Base-by-base conservation (phyloP, 2,797 vertebrate genomes). In the Anisognathus igniventris region DNA sequence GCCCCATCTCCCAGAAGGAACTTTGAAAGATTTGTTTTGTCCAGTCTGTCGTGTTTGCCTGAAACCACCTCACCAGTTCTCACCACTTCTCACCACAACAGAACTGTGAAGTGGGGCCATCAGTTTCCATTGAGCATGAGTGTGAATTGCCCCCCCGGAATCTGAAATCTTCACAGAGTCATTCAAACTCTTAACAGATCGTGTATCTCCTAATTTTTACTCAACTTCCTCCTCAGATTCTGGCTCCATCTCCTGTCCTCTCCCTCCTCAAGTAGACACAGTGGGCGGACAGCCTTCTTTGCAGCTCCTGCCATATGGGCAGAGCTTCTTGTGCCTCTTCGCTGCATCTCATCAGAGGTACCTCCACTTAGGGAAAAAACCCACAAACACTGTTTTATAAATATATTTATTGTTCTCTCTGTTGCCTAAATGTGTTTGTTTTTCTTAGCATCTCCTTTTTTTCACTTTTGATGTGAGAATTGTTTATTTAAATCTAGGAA, bases 91-190 rank as follows among this genome's bases (percentile, higher is more conserved):
- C 14, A 35, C 21, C 7, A 14, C 11, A 23, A 19, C 11, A 48
- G 28, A 83, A 6, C 14, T 17, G 0, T 58, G 50, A 47, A 77
- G 6, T 15, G 45, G 4, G 9, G 9, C 22, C 5, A 27, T 6
- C 13, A 22, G 7, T 58, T 87, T 30, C 37, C 19, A 18, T 16
- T 58, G 62, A 58, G 33, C 53, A 3, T 8, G 3, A 72, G 6
- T 0, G 0, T 27, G n/a, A 48, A 60, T 16, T 79, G 62, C 16
- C 12, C 10, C 45, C 21, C 11, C 0, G 1, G 16, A 68, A 65
- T 79, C 30, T 33, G n/a, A 92, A 89, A 48, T 23, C 9, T 47
- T 53, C 58, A 57, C 30, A 33, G 47, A 70, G 2, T 28, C 42
- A 56, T 77, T 30, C 28, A 76, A 74, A 30, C 12, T 54, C 30